These are phyloP conservation scores for Campoletis raptor DNA, from an alignment of 2,888 invertebrate genomes.

Conservation along the genomic window DNA sequence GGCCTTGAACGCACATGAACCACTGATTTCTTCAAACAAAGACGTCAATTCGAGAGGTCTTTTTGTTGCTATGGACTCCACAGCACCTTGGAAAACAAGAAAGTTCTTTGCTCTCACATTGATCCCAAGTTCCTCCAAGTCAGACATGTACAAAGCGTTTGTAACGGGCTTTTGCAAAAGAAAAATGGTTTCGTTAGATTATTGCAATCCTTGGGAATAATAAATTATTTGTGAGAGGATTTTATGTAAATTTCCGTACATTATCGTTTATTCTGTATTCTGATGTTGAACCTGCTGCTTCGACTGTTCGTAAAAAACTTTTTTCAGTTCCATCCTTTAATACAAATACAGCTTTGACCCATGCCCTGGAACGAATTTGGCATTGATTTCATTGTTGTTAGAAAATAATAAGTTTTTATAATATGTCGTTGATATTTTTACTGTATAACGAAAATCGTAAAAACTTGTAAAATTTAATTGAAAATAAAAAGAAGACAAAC, in stretches of 20 bases:
- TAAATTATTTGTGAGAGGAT: not conserved
- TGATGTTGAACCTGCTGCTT: slow-evolving; percentile 91
- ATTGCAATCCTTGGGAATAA: not conserved
- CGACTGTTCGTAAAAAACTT: slow-evolving; percentile 95
- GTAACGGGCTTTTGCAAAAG: slow-evolving; percentile 91
- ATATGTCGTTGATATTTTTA: not conserved
- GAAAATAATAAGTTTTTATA: not conserved
- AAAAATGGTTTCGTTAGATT: slow-evolving; percentile 4
- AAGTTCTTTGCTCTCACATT: slow-evolving; percentile 99
- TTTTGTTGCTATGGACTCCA: slow-evolving; percentile 99
- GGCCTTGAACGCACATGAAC: slow-evolving; percentile 96
- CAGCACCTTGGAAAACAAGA: slow-evolving; percentile 99
- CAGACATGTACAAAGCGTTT: slow-evolving; percentile 92
- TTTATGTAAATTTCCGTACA: slow-evolving; percentile 85
- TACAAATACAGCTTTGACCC: slow-evolving; percentile 97
- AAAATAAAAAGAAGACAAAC: slow-evolving; percentile 82
- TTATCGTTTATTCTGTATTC: slow-evolving; percentile 97
- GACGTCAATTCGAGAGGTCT: slow-evolving; percentile 99
- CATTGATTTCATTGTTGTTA: not conserved
- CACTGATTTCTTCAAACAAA: slow-evolving; percentile 99
- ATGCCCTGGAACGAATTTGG: slow-evolving; percentile 88
- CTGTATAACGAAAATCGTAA: not conserved
- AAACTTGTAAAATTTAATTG: not conserved
- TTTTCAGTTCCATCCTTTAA: slow-evolving; percentile 92
- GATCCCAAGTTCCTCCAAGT: slow-evolving; percentile 97